phyloP scores from a whole-genome alignment of 1,140 invertebrate genomes.

The Paraescarpia echinospica region DNA sequence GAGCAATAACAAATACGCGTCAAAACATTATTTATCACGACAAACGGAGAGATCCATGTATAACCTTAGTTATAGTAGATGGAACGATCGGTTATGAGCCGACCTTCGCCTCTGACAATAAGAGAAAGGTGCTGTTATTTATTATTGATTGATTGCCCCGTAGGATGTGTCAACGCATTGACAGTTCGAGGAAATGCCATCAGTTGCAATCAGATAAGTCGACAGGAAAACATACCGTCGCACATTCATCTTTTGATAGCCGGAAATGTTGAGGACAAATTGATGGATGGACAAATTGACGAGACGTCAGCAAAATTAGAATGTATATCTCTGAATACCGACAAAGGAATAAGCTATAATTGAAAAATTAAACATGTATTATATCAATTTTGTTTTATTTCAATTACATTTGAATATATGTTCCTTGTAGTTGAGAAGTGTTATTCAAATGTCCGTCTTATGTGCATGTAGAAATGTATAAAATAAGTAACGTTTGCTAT shows the following conservation, averaged over 20 bases:
- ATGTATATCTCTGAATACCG: background rate
- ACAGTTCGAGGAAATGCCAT: background rate
- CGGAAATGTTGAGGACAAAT: background rate
- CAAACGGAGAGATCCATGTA: background rate
- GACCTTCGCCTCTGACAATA: background rate
- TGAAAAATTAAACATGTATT: background rate
- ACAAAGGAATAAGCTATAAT: background rate
- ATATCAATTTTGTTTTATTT: no score
- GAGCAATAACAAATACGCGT: background rate
- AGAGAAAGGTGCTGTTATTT: background rate
- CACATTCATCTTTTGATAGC: background rate
- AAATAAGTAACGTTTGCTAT: no score
- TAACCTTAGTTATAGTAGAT: background rate
- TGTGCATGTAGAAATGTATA: no score
- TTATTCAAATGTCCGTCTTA: no score
- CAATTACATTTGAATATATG: no score
- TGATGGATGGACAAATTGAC: background rate
- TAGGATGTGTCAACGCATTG: background rate
- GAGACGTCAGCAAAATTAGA: background rate
- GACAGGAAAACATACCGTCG: background rate
- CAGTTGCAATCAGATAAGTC: background rate
- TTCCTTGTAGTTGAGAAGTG: no score
- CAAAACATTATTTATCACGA: background rate
- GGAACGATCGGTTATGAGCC: background rate
- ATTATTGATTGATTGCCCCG: background rate